phyloP scores from a whole-genome alignment of 2,113 vertebrate species.

The Callipepla californica region DNA sequence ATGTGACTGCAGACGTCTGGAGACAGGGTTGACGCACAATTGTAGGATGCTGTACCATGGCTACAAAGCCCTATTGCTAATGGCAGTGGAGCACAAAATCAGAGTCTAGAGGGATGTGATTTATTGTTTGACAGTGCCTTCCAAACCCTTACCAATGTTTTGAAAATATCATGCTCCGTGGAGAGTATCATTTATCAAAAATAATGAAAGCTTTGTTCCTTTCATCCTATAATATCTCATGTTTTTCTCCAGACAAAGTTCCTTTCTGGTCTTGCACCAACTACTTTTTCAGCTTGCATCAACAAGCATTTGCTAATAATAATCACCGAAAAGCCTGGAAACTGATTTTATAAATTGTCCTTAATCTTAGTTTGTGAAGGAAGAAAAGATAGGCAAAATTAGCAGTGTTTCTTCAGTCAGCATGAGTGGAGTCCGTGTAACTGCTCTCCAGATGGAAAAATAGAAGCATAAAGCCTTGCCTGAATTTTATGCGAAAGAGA shows the following conservation, averaged over 20 bases:
- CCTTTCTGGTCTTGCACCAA: not conserved
- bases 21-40: not conserved
- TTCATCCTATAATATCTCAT: not conserved
- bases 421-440: not conserved
- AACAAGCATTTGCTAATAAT: slow-evolving; percentile 14
- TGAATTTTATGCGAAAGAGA: not conserved
- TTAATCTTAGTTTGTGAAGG: not conserved
- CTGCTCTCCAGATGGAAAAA: not conserved
- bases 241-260: not conserved
- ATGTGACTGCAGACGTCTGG: not conserved
- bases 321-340: not conserved
- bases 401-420: not conserved
- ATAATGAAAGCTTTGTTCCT: not conserved
- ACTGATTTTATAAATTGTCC: not conserved
- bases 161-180: not conserved
- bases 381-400: not conserved
- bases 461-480: not conserved
- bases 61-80: not conserved
- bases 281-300: not conserved
- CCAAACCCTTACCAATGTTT: not conserved
- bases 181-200: slow-evolving; percentile 12
- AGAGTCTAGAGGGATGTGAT: not conserved
- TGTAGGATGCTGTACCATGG: not conserved
- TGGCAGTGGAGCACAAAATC: not conserved
- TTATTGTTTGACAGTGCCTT: not conserved